Evolutionary conservation across 1,140 invertebrate genomes (phyloP).

Genomic region (Drosophila miranda): DNA sequence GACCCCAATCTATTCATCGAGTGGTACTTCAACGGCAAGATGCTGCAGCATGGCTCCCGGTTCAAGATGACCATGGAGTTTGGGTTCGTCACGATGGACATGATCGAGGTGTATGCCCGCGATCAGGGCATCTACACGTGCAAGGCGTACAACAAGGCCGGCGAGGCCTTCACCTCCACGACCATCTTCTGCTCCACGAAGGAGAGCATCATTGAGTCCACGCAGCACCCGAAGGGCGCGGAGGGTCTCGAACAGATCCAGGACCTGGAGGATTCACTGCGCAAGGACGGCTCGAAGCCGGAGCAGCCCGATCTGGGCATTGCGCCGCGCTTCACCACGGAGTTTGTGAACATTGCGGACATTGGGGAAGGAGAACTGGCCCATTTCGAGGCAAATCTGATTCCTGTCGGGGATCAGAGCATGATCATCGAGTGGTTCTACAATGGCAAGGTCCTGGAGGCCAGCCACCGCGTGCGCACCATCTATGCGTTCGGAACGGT

Average conservation of each 20-base stretch:
- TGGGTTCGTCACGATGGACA: constrained; percentile 94
- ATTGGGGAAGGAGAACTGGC: constrained; percentile 95
- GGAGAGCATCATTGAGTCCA: constrained; percentile 92
- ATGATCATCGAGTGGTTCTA: constrained; percentile 99
- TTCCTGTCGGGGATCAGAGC: constrained; percentile 96
- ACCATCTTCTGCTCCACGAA: constrained; percentile 93
- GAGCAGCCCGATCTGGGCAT: constrained; percentile 90
- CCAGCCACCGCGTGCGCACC: constrained; percentile 93
- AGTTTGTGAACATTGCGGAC: constrained; percentile 91
- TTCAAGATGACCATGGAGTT: constrained; percentile 96
- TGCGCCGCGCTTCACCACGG: constrained; percentile 93
- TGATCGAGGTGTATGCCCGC: constrained; percentile 94
- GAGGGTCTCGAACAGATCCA: constrained; percentile 95
- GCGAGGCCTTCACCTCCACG: constrained; percentile 95
- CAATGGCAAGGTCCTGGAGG: constrained; percentile 93
- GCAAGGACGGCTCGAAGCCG: constrained; percentile 86
- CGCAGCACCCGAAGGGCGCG: constrained; percentile 96
- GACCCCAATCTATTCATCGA: constrained; percentile 97
- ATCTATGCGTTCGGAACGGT: constrained; percentile 98
- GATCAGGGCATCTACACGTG: constrained; percentile 98
- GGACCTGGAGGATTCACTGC: constrained; percentile 93
- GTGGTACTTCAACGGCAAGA: constrained; percentile 97
- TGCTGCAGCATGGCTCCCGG: constrained; percentile 91
- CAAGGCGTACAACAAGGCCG: constrained; percentile 92
- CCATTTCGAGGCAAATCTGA: constrained; percentile 96